Evolutionary conservation across 2,888 invertebrate species (phyloP).

Genomic region (Thera obeliscata): DNA sequence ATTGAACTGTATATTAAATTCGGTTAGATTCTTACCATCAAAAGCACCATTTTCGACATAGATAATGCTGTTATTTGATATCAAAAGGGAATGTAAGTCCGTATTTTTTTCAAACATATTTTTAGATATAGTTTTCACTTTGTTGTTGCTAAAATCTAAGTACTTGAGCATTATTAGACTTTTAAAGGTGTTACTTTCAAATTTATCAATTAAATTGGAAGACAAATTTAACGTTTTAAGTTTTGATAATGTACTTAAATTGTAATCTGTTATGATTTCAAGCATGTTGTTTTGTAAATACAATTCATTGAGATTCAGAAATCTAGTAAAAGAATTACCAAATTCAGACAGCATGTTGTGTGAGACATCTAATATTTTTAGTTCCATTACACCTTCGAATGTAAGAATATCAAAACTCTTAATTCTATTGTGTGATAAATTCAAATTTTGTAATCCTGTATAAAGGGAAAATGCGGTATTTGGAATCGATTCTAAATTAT

Average conservation of each 20-base stretch:
- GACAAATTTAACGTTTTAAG: constrained; percentile 24
- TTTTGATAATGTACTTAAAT: constrained; percentile 17
- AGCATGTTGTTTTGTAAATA: constrained; percentile 31
- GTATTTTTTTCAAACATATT: constrained; percentile 22
- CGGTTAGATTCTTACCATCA: constrained; percentile 23
- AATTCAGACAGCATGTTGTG: constrained; percentile 27
- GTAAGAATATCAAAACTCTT: constrained; percentile 29
- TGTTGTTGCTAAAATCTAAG: constrained; percentile 36
- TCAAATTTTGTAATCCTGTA: constrained; percentile 21
- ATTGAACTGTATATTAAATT: constrained; percentile 30
- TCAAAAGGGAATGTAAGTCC: constrained; percentile 22
- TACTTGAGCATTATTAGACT: constrained; percentile 13
- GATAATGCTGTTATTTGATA: constrained; percentile 31
- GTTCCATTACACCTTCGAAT: constrained; percentile 28
- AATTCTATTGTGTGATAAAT: constrained; percentile 31
- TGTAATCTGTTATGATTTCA: constrained; percentile 14
- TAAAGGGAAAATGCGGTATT: constrained; percentile 24
- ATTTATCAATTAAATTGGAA: constrained; percentile 17
- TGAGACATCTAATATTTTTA: constrained; percentile 26
- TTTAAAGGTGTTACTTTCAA: constrained; percentile 28
- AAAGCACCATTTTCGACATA: constrained; percentile 32
- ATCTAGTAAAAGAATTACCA: constrained; percentile 26
- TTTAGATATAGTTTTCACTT: constrained; percentile 24
- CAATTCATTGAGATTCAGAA: constrained; percentile 21
- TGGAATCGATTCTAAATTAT: constrained; percentile 18